Evolutionary conservation across 1,140 invertebrate genomes (phyloP).

Genomic region (Mylabris phalerata): DNA sequence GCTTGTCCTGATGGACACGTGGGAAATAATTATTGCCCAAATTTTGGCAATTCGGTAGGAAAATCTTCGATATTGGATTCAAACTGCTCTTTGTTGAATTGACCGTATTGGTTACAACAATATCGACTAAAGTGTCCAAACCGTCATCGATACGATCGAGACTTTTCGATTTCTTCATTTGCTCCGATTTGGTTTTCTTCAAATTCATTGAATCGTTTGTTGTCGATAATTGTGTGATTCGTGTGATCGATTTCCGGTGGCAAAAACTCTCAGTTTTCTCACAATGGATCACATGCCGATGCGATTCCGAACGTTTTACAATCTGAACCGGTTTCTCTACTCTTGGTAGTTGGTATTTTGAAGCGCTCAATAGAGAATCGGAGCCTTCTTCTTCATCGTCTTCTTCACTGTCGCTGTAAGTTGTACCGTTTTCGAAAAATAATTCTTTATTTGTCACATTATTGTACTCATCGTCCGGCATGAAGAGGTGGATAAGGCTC

Average conservation of each 20-base stretch:
- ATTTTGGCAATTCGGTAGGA: too few species aligned
- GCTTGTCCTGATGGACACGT: conserved; percentile 33
- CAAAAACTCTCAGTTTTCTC: too few species aligned
- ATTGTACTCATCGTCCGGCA: conserved; percentile 44
- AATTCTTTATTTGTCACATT: conserved; percentile 47
- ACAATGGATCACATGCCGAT: conserved; percentile 10
- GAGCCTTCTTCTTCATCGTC: conserved; percentile 53
- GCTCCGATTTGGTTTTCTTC: background rate
- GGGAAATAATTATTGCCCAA: conserved; percentile 36
- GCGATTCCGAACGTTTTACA: conserved; percentile 22
- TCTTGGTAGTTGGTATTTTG: conserved; percentile 46
- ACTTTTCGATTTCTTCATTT: conserved; percentile 61
- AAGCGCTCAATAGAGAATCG: conserved; percentile 61
- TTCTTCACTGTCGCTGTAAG: conserved; percentile 38
- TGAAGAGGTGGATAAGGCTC: conserved; percentile 42
- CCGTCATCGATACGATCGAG: conserved; percentile 70
- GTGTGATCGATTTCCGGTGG: too few species aligned
- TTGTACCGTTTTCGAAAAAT: conserved; percentile 59
- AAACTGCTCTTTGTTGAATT: conserved; percentile 36
- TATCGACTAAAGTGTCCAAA: conserved; percentile 63
- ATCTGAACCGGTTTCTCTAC: conserved; percentile 28
- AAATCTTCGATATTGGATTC: too few species aligned
- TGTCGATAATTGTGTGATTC: background rate
- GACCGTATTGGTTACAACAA: conserved; percentile 51
- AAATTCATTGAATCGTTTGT: background rate